Base-by-base conservation (phyloP, 2,888 invertebrate genomes). In the Therioaphis trifolii region DNA sequence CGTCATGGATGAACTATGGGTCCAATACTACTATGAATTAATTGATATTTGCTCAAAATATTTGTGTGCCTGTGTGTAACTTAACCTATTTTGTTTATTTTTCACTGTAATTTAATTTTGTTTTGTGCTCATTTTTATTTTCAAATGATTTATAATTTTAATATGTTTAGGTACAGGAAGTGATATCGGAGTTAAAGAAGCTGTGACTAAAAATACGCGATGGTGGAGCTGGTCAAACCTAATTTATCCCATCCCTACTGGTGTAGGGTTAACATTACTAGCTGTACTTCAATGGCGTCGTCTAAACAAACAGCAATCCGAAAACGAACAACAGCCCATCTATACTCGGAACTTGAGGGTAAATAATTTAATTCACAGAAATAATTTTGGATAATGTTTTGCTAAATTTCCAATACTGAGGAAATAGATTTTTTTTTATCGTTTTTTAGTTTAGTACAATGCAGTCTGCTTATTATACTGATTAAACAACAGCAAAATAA, bases 201-300 rank as follows among this genome's bases (percentile, higher is more conserved):
- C 58, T 27, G 80, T 61, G 7, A 46, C 74, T 7, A 82, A 82
- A 82, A 74, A 74, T 24, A 49, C 82, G 40, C 63, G 82, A 43
- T 82, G 82, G 82, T 82, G 82, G 82, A 82, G 63, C 35, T 82
- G 82, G 82, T 74, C 82, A n/a, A 82, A 82, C 1, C 52, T 82
- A 24, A 82, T 82, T n/a, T 82, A 82, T 72, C 82, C 82, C n/a
- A 86, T 87, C 15, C 86, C 87, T 18, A 86, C 86, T 18, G 86
- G 87, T 29, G 86, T 87, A 12, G 87, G 87, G 11, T 82, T 87
- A 14, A 86, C 87, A 21, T 77, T 87, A 21, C 58, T 87, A n/a
- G 86, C 86, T 2, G 86, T 86, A 24, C 82, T 86, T 15, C 87
- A 87, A 58, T 86, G 86, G 86, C 85, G 86, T 63, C 85, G 86